Percentiles rank a stretch among this genome's conserved stretches.
These are phyloP conservation scores for Leucophora obtusa DNA, from an alignment of 2,888 invertebrate species.

Conservation along the genomic window DNA sequence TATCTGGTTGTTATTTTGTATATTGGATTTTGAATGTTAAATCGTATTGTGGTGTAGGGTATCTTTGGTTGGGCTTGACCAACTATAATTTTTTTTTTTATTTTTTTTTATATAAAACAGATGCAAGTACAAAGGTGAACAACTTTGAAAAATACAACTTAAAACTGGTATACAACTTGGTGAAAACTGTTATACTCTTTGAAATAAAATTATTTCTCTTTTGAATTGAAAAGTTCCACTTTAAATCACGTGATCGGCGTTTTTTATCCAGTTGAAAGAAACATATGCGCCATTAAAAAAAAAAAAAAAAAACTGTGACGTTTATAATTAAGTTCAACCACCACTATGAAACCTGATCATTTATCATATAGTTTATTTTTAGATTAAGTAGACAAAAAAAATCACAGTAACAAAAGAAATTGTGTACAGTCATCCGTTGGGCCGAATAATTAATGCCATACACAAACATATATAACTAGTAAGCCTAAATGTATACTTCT, in stretches of 20 bases:
- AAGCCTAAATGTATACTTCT: no score
- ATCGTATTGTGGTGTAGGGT: no score
- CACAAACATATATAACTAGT: no score
- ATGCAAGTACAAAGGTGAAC: conserved; percentile 21
- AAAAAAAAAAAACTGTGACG: conserved; percentile 19
- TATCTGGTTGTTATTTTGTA: no score
- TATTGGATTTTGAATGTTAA: no score
- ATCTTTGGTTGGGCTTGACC: no score
- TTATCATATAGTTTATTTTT: conserved; percentile 22
- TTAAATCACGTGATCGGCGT: conserved; percentile 20
- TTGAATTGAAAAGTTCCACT: not conserved
- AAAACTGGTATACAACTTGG: conserved; percentile 1
- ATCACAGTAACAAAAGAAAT: conserved; percentile 5
- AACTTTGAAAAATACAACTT: not conserved
- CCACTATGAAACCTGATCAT: not conserved
- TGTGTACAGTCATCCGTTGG: no score
- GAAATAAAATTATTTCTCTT: not conserved
- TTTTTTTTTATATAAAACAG: not conserved
- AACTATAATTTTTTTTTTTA: no score
- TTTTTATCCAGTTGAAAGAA: not conserved
- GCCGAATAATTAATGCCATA: no score
- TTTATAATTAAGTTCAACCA: not conserved
- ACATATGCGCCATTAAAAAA: conserved; percentile 25
- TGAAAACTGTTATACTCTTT: not conserved
- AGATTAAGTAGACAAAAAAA: not conserved